Conservation (phyloP, 2,113 vertebrate species). For the Uria aalge region DNA sequence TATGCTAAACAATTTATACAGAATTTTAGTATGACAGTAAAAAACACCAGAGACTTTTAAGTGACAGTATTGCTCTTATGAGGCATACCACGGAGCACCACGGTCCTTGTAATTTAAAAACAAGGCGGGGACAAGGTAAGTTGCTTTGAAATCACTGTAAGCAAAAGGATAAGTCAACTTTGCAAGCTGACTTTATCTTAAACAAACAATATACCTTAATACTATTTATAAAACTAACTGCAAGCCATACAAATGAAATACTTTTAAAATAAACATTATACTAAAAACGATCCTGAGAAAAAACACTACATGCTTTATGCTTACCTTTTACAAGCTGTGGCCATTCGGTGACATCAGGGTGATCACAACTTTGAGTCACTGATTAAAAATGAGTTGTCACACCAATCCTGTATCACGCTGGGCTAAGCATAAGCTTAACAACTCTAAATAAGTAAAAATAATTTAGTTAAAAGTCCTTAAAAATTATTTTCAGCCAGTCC, state of each 20-base stretch:
- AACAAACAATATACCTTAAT: neutral
- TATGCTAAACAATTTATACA: neutral
- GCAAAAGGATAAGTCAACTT: neutral
- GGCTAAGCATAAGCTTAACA: conserved; percentile 75
- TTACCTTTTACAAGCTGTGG: conserved; percentile 86
- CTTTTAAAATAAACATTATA: neutral
- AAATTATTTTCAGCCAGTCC: conserved; percentile 21
- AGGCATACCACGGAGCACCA: neutral
- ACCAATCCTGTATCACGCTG: conserved; percentile 73
- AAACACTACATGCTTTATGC: neutral
- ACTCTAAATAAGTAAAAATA: conserved; percentile 76
- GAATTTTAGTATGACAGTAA: neutral
- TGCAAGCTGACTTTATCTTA: conserved; percentile 13
- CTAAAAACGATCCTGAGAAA: neutral
- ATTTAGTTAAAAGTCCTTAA: conserved; percentile 63
- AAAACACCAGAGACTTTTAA: neutral
- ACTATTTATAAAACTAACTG: neutral
- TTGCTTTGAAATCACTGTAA: neutral
- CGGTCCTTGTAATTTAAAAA: neutral
- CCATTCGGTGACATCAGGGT: conserved; percentile 85
- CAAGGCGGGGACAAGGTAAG: neutral
- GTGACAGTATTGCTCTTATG: neutral
- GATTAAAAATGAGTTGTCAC: conserved; percentile 74
- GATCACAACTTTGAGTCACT: conserved; percentile 81
- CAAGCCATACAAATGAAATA: neutral